Conservation (phyloP, 1,140 invertebrate genomes). For the Leptinotarsa texana region DNA sequence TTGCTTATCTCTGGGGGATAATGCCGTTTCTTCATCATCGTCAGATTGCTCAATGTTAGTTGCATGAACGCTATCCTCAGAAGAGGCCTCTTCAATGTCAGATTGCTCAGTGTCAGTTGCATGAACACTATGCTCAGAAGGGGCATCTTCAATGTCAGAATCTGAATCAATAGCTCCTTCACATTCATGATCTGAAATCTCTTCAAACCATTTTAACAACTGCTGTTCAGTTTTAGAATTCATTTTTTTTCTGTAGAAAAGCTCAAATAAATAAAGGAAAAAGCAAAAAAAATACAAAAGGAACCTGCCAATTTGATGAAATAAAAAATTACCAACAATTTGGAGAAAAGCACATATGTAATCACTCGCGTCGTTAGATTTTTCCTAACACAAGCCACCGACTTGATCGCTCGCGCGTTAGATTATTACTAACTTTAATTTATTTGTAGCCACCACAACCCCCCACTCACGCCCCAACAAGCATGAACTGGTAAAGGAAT, state of each 20-base stretch:
- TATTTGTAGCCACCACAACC: too few relatives aligned
- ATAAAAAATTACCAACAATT: too few relatives aligned
- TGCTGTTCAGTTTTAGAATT: background rate
- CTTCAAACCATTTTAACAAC: slow-evolving; percentile 3
- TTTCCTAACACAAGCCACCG: background rate
- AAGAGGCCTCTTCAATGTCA: background rate
- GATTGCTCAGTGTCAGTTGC: slow-evolving; percentile 2
- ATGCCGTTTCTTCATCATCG: background rate
- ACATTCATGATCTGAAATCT: slow-evolving; percentile 1
- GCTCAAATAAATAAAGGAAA: too few relatives aligned
- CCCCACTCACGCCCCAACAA: too few relatives aligned
- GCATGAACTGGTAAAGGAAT: too few relatives aligned
- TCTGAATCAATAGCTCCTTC: background rate
- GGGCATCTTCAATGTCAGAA: slow-evolving; percentile 2
- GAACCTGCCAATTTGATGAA: too few relatives aligned
- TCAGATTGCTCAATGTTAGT: background rate
- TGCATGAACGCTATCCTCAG: background rate
- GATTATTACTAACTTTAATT: too few relatives aligned
- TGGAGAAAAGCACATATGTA: slow-evolving; percentile 1
- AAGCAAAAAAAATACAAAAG: too few relatives aligned
- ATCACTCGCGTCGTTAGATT: background rate
- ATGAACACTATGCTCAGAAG: background rate
- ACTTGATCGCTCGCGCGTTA: too few relatives aligned
- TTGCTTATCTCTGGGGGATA: background rate
- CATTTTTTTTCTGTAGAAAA: slow-evolving; percentile 4